Base-by-base conservation (phyloP, 1,140 invertebrate genomes). In the Charaxes varanes region DNA sequence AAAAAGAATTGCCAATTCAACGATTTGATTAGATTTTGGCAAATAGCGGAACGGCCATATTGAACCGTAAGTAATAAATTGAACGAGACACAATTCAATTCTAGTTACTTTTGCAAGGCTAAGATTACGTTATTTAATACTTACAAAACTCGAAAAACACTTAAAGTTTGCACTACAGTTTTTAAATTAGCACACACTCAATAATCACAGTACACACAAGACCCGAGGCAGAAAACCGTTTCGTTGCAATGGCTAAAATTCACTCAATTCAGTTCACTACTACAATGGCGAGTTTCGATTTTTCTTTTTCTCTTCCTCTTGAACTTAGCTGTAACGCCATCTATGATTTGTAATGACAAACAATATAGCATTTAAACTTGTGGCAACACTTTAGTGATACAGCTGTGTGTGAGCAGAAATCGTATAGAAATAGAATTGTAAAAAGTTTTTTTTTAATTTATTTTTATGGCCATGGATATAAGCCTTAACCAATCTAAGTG, bases 161-260 rank as follows among this genome's bases (percentile, higher is more conserved):
- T 68, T n/a, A 49, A 49, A 59, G 55, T 49, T 64, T 56, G 49
- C 72, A 79, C 72, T 73, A 65, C 58, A 28, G 45, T 65, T 48
- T 48, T 37, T 56, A 69, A 64, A 62, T 66, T 77, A 62, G 47
- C 73, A 77, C 74, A 64, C 73, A 72, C 68, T 57, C 54, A 41
- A 61, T 59, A 72, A 67, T 65, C 66, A 72, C 76, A 78, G 62
- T 72, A 61, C 66, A 74, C 71, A 64, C 70, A 73, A 72, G 77
- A 79, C 73, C 53, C 66, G 50, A 78, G 70, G 61, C 72, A 81
- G 68, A 82, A 74, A 79, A 77, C 74, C 68, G 76, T 78, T 80
- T 73, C 68, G 72, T 68, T 68, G 71, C 56, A 73, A 65, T 66
- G 62, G 62, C 64, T 71, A 57, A 70, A 69, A 69, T 53, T 64